Base-by-base conservation (phyloP, 2,113 vertebrate species). In the Merops nubicus region DNA sequence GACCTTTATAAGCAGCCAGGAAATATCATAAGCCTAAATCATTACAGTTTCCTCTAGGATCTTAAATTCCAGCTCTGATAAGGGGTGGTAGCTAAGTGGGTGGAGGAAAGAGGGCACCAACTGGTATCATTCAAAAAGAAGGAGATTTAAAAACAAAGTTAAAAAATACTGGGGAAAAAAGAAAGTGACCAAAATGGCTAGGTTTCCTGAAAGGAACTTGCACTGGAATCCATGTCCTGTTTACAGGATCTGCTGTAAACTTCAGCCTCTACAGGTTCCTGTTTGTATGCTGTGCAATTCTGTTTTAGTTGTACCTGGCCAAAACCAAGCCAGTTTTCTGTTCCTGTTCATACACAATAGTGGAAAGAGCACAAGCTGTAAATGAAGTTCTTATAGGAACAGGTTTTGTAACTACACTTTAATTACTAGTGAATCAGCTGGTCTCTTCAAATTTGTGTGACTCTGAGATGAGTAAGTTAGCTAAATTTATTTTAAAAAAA, bases 401-500 rank as follows among this genome's bases (percentile, higher is more conserved):
- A 54, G 33, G 16, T 47, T 91, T 75, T 81, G 28, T 75, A 60
- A 84, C 62, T 91, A 15, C 28, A 40, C 50, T 51, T 70, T 79
- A 65, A 74, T 80, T 91, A 8, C 34, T 26, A 23, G 28, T 25
- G 38, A 90, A 84, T 84, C 72, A 67, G 56, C 38, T 59, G 47
- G 51, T 59, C 26, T 63, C 45, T 47, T 79, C 50, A 69, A 62
- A 62, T 74, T n/a, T 67, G 45, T 90, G 67, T 54, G 88, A 85
- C 90, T 60, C 21, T 77, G 38, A 86, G 60, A 70, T 22, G 43
- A 89, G 21, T 60, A 90, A 84, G 28, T 31, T 85, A 34, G 33
- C 84, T 86, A n/a, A 75, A n/a, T n/a, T n/a, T n/a, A n/a, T n/a
- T n/a, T n/a, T n/a, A 82, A 95, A 88, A 64, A 36, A 50, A 70